Evolutionary conservation across 2,797 vertebrate species (phyloP), one percentile per base, ranked within the genome.

Genomic region (Eulemur rubriventer): DNA sequence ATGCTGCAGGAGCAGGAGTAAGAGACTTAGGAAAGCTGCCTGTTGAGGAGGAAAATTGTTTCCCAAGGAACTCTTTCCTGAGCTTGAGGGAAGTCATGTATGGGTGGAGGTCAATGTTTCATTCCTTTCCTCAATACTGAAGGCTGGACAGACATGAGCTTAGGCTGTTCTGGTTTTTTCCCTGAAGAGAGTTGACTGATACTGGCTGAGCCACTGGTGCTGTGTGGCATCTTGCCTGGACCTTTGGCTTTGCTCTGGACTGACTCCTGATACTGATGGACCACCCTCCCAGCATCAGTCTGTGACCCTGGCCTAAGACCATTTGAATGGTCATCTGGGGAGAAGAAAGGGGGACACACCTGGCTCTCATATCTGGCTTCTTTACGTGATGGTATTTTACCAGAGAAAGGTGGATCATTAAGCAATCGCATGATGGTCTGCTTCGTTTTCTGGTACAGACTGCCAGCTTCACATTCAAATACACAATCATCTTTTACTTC

Each of bases 321-420:
- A 99, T 16, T 83, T 99, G 99, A 98, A 99, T 99, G 97, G 99
- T 98, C 30, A 99, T 98, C 43, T 55, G 7, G 52, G n/a, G 20
- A 87, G 30, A n/a, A 75, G 8, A 43, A 2, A 6, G 1, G 28
- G 38, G 26, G 26, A 48, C 41, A 11, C 10, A 35, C 52, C 24
- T 55, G 61, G 84, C 24, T 78, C 93, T 99, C 98, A 85, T 98
- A 69, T 99, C 99, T 92, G 72, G 17, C 22, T 65, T 99, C 98
- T 95, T 99, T 99, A 97, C 98, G 94, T 46, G 98, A 99, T 96
- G 99, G 99, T 97, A 99, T 99, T 98, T 99, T 99, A 92, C 99
- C 99, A 82, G 99, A 99, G 89, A 99, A 99, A 96, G 99, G 97
- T 0, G 99, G 99, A 98, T 99, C 99, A 43, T 99, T 99, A 98